Percentiles rank a stretch among this genome's conserved stretches.
Conservation (phyloP, 2,113 vertebrate genomes). For the Lamprologus lemairii region DNA sequence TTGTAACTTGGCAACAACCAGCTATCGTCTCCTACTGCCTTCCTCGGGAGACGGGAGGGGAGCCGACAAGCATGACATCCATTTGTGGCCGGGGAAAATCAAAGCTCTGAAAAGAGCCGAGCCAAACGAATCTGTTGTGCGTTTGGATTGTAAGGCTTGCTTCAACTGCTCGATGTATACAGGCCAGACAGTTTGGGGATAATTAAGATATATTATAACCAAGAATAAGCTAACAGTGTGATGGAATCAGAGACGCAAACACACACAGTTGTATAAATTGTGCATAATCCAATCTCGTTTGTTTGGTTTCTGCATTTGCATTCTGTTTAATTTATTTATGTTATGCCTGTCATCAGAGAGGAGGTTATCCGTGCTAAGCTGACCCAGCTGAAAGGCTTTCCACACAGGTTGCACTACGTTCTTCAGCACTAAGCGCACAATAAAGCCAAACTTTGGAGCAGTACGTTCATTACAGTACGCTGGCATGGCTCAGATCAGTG, state of each 20-base stretch:
- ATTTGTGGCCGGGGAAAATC: conserved; percentile 15
- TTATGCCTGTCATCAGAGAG: background rate
- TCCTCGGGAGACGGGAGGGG: conserved; percentile 14
- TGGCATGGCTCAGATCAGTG: background rate
- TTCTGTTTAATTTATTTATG: background rate
- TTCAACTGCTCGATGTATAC: background rate
- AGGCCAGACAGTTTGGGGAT: background rate
- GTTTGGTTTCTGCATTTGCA: background rate
- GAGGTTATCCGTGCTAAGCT: background rate
- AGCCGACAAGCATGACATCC: conserved; percentile 32
- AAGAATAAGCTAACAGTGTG: background rate
- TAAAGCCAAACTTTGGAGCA: background rate
- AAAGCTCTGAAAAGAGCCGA: background rate
- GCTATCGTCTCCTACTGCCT: conserved; percentile 28
- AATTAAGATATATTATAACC: background rate
- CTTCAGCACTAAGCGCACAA: background rate
- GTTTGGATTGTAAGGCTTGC: background rate
- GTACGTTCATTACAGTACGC: background rate
- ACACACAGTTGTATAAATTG: background rate
- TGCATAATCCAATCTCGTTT: background rate
- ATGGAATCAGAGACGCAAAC: background rate
- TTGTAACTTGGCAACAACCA: conserved; percentile 54
- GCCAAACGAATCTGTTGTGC: background rate
- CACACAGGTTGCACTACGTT: background rate
- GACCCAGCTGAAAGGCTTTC: background rate